Evolutionary conservation across 2,888 invertebrate species (phyloP).

Genomic region (Fragum whitleyi): DNA sequence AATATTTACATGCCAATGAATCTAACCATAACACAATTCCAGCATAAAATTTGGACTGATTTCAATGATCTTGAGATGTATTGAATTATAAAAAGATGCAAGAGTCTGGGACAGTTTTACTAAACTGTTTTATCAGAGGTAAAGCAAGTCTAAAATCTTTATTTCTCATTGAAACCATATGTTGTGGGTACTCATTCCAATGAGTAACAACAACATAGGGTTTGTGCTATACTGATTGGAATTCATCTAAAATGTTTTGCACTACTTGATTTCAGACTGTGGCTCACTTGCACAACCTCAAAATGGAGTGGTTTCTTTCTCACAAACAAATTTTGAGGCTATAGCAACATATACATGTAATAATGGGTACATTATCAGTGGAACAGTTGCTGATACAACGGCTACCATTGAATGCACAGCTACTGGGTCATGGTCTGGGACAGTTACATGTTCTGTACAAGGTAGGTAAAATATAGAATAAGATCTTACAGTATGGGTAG

Average conservation of each 20-base stretch:
- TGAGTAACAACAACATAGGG: no score
- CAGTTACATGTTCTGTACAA: background rate
- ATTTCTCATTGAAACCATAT: no score
- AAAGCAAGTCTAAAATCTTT: no score
- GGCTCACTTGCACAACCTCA: background rate
- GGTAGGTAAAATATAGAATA: background rate
- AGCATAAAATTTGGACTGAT: no score
- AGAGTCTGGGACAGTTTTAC: no score
- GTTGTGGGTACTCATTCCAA: no score
- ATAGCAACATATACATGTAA: background rate
- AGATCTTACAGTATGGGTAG: background rate
- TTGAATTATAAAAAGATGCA: no score
- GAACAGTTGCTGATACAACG: background rate
- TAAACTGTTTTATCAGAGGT: no score
- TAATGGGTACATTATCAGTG: background rate
- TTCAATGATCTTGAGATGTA: no score
- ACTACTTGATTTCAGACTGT: constrained; percentile 18
- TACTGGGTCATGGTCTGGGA: background rate
- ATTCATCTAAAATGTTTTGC: background rate
- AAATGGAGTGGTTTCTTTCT: background rate
- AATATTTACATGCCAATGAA: no score
- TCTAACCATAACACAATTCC: no score
- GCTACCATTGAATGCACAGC: background rate
- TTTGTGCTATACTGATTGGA: background rate
- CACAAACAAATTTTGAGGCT: background rate